Evolutionary conservation across 2,113 vertebrate species (phyloP), one percentile per base, ranked within the genome.

Genomic region (Antechinus stuartii): DNA sequence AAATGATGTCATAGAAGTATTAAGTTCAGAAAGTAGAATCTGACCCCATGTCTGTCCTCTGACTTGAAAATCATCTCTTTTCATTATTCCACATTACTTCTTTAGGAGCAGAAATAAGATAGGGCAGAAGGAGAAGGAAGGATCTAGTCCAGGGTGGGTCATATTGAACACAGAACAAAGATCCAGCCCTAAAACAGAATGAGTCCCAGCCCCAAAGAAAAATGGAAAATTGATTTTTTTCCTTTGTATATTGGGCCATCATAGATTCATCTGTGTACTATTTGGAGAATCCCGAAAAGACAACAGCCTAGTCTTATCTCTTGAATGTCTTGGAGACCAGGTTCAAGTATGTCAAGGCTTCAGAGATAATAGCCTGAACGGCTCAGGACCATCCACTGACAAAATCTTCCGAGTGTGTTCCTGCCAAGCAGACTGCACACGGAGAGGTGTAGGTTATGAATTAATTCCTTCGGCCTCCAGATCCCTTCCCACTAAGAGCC

Each of bases 401-500:
- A 22, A 46, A 50, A 53, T 54, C 89, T 35, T 91, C n/a, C 49
- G 49, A 91, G 55, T 23, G 19, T 42, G 22, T 56, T 24, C 16
- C 54, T 30, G 94, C 56, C 95, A 95, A 90, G 25, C 25, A 95
- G 54, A 95, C 94, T 50, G 14, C 92, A 95, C 90, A 76, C 14
- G n/a, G 94, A 92, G 94, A 94, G 92, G 54, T 94, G 93, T 90
- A 93, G 95, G 90, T 42, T 46, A 4, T 46, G 91, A 92, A 84
- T 92, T 94, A 91, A 94, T 76, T 42, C 95, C 95, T 94, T 68
- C 92, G 94, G 95, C 97, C 92, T 96, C 98, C 49, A 97, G 92
- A 95, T 97, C 96, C 94, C 94, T 97, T 95, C 94, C 93, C 94
- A 76, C 94, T 96, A 95, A 97, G 94, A 96, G 55, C 24, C 89